These are phyloP conservation scores for Gastrophysa polygoni DNA, from an alignment of 2,888 invertebrate species.

Conservation along the genomic window DNA sequence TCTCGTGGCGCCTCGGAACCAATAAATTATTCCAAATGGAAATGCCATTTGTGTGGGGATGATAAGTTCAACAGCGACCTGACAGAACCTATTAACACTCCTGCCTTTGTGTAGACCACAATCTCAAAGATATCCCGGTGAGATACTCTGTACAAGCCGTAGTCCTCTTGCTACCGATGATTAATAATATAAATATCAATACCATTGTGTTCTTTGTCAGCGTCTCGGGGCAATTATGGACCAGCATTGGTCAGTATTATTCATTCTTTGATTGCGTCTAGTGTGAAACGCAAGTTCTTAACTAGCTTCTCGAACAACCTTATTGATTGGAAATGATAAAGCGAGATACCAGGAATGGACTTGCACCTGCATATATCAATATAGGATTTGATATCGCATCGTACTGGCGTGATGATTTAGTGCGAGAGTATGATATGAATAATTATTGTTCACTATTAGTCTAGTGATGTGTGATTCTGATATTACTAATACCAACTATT, in stretches of 20 bases:
- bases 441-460: not conserved
- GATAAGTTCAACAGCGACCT: conserved; percentile 47
- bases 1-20: conserved; percentile 46
- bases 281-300: not conserved
- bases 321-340: conserved; percentile 10
- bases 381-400: not conserved
- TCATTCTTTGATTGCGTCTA: not conserved
- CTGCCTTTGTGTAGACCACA: conserved; percentile 39
- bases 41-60: conserved; percentile 46
- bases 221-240: not conserved
- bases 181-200: conserved; percentile 54
- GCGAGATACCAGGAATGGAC: not conserved
- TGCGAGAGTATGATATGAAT: not conserved
- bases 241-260: not conserved
- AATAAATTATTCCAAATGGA: conserved; percentile 46
- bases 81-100: conserved; percentile 55
- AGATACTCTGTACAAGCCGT: conserved; percentile 35
- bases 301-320: not conserved
- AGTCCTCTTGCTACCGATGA: conserved; percentile 47
- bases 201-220: conserved; percentile 42
- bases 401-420: not conserved
- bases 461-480: no score
- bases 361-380: not conserved
- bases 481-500: no score
- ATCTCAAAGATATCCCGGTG: conserved; percentile 45